Conservation (phyloP, 2,888 invertebrate genomes). For the Xanthia togata region DNA sequence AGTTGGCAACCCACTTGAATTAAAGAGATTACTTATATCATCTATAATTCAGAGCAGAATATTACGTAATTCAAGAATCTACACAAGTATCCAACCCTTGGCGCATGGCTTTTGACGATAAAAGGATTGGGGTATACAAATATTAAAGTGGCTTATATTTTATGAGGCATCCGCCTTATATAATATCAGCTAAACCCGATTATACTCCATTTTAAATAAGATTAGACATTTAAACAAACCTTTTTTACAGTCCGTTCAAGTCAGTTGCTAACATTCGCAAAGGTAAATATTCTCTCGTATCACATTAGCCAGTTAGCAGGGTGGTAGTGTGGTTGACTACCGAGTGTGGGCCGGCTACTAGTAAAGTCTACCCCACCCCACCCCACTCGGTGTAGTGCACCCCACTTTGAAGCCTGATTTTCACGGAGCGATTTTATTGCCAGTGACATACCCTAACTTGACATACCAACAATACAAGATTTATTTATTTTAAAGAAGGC, state of each 20-base stretch:
- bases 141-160: background rate
- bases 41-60: slow-evolving; percentile 24
- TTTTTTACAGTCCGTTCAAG: no score
- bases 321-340: background rate
- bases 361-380: background rate
- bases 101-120: slow-evolving; percentile 7
- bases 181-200: background rate
- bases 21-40: background rate
- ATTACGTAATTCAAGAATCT: background rate
- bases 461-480: no score
- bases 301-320: background rate
- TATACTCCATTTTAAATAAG: background rate
- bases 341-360: background rate
- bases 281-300: background rate
- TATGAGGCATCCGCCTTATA: background rate
- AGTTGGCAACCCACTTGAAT: no score
- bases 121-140: slow-evolving; percentile 23
- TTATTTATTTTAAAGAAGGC: no score
- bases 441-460: no score
- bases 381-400: background rate
- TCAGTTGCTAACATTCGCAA: background rate
- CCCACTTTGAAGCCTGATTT: background rate
- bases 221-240: no score
- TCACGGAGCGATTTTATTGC: background rate
- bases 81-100: background rate